These are phyloP conservation scores for Ophioninae sp. DNA, from an alignment of 2,888 invertebrate species.

Conservation along the genomic window DNA sequence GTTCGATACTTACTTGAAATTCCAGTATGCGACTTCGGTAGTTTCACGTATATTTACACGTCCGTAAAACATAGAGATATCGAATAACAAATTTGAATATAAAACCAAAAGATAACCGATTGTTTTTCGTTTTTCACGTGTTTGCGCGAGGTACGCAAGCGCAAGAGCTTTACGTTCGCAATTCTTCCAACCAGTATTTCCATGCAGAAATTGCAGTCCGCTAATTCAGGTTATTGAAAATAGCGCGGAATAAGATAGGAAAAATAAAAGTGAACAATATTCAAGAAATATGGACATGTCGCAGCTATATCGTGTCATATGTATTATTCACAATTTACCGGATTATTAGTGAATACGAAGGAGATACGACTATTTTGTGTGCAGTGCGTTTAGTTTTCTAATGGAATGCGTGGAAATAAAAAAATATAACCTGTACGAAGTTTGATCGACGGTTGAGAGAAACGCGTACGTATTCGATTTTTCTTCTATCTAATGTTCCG, in stretches of 20 bases:
- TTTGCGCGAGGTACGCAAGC: background rate
- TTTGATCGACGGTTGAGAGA: background rate
- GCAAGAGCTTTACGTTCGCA: background rate
- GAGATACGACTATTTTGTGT: slow-evolving; percentile 7
- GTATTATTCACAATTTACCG: background rate
- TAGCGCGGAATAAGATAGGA: background rate
- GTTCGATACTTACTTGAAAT: slow-evolving; percentile 12
- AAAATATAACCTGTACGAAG: background rate
- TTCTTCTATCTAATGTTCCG: background rate
- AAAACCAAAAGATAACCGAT: background rate
- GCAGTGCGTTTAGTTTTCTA: background rate
- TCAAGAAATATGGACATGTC: background rate
- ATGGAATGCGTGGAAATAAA: background rate
- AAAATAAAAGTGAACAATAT: background rate
- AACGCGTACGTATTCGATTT: background rate
- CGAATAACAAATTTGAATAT: background rate
- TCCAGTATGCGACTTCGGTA: background rate
- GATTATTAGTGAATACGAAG: background rate
- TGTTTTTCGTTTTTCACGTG: background rate
- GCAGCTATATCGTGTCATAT: too few species aligned
- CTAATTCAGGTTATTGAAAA: background rate
- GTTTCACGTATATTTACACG: background rate
- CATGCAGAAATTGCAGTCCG: background rate
- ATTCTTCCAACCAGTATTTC: background rate
- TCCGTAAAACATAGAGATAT: background rate